These are phyloP conservation scores for Ardeotis arabs DNA, from an alignment of 2,113 vertebrate genomes.

Conservation along the genomic window DNA sequence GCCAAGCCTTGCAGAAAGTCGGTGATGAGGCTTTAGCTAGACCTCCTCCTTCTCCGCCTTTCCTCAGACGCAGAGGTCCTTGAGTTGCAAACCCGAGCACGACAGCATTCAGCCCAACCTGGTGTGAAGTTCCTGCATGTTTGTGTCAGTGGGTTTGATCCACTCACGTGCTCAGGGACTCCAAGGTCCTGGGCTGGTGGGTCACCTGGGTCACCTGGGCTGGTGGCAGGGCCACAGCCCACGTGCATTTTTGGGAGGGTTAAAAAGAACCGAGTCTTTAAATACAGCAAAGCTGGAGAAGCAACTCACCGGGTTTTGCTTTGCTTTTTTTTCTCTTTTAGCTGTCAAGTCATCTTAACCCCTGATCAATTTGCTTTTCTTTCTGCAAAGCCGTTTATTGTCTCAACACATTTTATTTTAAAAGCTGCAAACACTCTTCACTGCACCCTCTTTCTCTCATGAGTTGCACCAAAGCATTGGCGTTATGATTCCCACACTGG, in stretches of 20 bases:
- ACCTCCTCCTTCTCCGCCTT: not conserved
- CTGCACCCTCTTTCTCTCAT: not conserved
- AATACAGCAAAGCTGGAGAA: not conserved
- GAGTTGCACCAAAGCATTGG: not conserved
- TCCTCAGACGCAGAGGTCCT: not conserved
- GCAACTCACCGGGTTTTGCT: not conserved
- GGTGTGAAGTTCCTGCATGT: not conserved
- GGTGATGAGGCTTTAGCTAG: not conserved
- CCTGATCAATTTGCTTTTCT: not conserved
- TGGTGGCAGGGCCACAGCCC: too few species aligned
- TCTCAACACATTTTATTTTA: not conserved
- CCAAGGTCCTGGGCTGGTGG: too few species aligned
- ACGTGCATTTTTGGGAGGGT: not conserved
- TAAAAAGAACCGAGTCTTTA: not conserved
- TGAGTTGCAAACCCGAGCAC: not conserved
- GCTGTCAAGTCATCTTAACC: not conserved
- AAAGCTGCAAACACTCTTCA: not conserved
- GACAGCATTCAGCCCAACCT: not conserved
- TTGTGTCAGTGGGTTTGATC: not conserved
- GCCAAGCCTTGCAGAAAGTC: not conserved
- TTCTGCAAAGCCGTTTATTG: not conserved
- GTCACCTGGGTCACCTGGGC: too few species aligned
- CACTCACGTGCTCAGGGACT: not conserved
- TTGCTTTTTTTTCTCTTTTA: not conserved
- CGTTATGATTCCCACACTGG: not conserved